phyloP scores from a whole-genome alignment of 1,140 invertebrate genomes.

The Solenopsis invicta region DNA sequence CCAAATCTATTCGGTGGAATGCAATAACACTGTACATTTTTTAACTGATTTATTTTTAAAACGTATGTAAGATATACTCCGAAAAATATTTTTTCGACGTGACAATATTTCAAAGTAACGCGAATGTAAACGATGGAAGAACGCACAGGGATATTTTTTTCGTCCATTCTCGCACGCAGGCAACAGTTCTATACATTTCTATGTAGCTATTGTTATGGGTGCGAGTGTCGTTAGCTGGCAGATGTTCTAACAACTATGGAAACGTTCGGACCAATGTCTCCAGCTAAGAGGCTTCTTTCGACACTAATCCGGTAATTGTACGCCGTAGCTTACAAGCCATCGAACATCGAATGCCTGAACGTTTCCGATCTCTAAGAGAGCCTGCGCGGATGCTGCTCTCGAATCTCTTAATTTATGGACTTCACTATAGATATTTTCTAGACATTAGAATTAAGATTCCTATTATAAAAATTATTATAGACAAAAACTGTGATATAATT shows the following conservation, averaged over 20 bases:
- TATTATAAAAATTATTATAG: not conserved
- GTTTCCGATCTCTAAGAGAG: slow-evolving; percentile 5
- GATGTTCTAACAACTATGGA: slow-evolving; percentile 75
- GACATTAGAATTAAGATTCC: not conserved
- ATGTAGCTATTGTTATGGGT: slow-evolving; percentile 27
- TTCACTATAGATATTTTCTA: not conserved
- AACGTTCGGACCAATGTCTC: slow-evolving; percentile 66
- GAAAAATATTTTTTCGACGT: not conserved
- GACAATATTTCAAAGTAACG: not conserved
- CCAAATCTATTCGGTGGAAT: too few relatives aligned
- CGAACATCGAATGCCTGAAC: slow-evolving; percentile 24
- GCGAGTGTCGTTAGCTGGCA: slow-evolving; percentile 62
- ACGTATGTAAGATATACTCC: not conserved
- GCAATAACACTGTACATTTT: too few relatives aligned
- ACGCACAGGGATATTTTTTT: not conserved
- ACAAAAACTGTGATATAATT: not conserved
- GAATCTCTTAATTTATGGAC: slow-evolving; percentile 1
- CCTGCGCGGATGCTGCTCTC: not conserved
- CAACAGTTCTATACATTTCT: slow-evolving; percentile 31
- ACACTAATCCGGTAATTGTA: slow-evolving; percentile 76
- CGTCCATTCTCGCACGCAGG: not conserved
- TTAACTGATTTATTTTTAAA: not conserved
- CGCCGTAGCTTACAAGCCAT: slow-evolving; percentile 47
- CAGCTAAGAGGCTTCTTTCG: slow-evolving; percentile 54
- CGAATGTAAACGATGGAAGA: not conserved